phyloP scores from a whole-genome alignment of 2,113 vertebrate species.

The Riparia riparia region DNA sequence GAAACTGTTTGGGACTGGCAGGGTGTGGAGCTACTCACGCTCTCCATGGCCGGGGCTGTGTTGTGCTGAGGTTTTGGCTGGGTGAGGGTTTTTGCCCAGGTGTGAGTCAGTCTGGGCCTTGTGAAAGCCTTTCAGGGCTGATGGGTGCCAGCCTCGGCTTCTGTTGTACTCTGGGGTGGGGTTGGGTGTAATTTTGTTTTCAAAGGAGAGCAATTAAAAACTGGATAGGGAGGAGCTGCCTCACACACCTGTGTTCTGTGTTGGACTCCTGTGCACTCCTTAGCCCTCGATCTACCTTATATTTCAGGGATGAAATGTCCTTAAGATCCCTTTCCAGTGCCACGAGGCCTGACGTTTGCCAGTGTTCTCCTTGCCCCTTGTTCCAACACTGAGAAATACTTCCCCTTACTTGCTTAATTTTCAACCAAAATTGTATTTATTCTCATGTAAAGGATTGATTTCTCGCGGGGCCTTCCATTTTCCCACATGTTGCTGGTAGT shows the following conservation, averaged over 20 bases:
- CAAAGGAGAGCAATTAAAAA: background rate
- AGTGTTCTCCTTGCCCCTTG: background rate
- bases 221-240: background rate
- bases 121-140: background rate
- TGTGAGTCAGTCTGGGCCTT: constrained; percentile 20
- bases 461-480: constrained; percentile 34
- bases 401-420: background rate
- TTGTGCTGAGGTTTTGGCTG: background rate
- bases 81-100: background rate
- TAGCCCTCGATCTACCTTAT: fast-evolving
- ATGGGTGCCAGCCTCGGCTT: background rate
- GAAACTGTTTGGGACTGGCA: background rate
- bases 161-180: background rate
- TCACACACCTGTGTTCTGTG: background rate
- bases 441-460: constrained; percentile 2
- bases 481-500: constrained; percentile 65
- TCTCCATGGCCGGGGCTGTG: background rate
- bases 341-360: fast-evolving
- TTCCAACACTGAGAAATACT: background rate
- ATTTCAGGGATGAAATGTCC: background rate
- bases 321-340: background rate
- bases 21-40: background rate
- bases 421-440: background rate
- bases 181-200: background rate
- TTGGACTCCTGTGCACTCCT: background rate